phyloP scores from a whole-genome alignment of 2,888 invertebrate species.

The Lingula anatina region DNA sequence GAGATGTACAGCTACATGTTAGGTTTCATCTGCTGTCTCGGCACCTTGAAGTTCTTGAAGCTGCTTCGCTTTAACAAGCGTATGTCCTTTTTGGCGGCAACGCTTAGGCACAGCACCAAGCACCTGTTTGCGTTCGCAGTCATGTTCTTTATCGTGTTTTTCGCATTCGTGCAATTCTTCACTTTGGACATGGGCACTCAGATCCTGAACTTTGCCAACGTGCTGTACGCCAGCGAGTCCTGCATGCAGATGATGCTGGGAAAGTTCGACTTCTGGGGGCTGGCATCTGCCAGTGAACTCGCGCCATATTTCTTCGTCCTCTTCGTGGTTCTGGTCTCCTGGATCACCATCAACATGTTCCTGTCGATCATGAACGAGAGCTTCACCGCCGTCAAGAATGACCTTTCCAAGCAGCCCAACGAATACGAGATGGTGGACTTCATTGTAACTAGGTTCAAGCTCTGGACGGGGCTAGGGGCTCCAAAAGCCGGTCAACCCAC shows the following conservation, averaged over 20 bases:
- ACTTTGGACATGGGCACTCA: slow-evolving; percentile 41
- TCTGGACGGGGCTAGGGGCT: slow-evolving; percentile 29
- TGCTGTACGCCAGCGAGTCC: slow-evolving; percentile 33
- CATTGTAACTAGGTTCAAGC: slow-evolving; percentile 26
- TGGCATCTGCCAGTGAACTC: slow-evolving; percentile 23
- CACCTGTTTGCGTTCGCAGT: slow-evolving; percentile 44
- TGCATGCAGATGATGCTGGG: slow-evolving; percentile 51
- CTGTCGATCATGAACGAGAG: slow-evolving; percentile 47
- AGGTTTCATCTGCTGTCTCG: slow-evolving; percentile 55
- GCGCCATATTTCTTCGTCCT: slow-evolving; percentile 28
- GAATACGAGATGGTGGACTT: slow-evolving; percentile 48
- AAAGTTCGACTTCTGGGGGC: slow-evolving; percentile 47
- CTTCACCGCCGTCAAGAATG: slow-evolving; percentile 34
- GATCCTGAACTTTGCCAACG: slow-evolving; percentile 21
- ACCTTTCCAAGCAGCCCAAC: slow-evolving; percentile 36
- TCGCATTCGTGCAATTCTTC: slow-evolving; percentile 50
- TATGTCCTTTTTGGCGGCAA: slow-evolving; percentile 41
- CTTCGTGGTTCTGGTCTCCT: slow-evolving; percentile 34
- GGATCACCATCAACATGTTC: slow-evolving; percentile 48
- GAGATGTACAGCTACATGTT: slow-evolving; percentile 54
- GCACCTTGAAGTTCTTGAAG: slow-evolving; percentile 55
- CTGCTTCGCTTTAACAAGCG: slow-evolving; percentile 55
- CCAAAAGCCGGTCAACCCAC: slow-evolving; percentile 11
- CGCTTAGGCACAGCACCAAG: slow-evolving; percentile 34
- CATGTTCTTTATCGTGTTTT: slow-evolving; percentile 47